Conservation (phyloP, 1,140 invertebrate genomes). For the Drosophila sturtevanti region DNA sequence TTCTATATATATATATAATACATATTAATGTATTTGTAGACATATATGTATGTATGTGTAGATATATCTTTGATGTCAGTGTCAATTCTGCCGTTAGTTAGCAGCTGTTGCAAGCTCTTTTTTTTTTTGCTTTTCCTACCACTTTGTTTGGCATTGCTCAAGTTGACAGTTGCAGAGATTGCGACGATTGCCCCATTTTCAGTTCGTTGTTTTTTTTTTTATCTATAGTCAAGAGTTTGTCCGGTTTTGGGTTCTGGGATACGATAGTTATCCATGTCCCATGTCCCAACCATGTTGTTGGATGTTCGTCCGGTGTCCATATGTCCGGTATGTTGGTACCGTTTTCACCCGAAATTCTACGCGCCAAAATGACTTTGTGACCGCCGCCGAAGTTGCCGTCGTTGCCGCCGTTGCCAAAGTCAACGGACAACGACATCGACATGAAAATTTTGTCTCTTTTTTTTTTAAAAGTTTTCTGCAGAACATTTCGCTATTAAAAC, state of each 20-base stretch:
- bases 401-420: constrained; percentile 4
- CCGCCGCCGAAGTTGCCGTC: constrained; percentile 7
- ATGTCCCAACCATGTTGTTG: constrained; percentile 30
- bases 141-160: constrained; percentile 55
- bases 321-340: constrained; percentile 44
- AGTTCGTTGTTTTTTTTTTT: constrained; percentile 21
- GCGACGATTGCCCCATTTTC: constrained; percentile 47
- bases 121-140: not conserved
- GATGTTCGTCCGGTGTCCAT: constrained; percentile 50
- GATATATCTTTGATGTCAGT: constrained; percentile 13
- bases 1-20: not conserved
- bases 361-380: constrained; percentile 18
- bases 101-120: constrained; percentile 54
- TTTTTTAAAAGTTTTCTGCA: constrained; percentile 46
- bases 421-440: constrained; percentile 49
- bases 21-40: not conserved
- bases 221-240: not conserved
- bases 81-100: constrained; percentile 50
- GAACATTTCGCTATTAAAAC: constrained; percentile 73
- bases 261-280: constrained; percentile 11
- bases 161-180: constrained; percentile 53
- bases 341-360: constrained; percentile 56
- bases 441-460: constrained; percentile 44
- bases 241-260: constrained; percentile 6
- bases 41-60: not conserved